phyloP scores from a whole-genome alignment of 2,113 vertebrate species.

The Aspiorhynchus laticeps region DNA sequence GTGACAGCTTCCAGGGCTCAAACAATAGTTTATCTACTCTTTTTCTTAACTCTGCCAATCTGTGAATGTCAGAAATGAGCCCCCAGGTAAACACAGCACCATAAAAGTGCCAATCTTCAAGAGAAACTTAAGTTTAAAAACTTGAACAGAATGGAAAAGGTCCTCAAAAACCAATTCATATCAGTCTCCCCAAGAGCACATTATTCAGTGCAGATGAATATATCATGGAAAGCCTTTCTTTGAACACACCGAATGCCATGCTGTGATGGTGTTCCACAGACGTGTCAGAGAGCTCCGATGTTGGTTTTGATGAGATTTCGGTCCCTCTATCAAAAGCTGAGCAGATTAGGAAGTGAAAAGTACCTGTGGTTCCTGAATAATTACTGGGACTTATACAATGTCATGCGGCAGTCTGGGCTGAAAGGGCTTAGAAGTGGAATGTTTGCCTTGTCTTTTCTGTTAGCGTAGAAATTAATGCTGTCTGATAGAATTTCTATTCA shows the following conservation, averaged over 20 bases:
- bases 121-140: conserved; percentile 9
- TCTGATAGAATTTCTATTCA: conserved; percentile 54
- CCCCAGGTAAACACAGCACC: neutral
- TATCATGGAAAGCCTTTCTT: conserved; percentile 47
- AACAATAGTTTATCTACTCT: neutral
- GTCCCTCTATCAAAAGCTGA: conserved; percentile 65
- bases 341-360: conserved; percentile 54
- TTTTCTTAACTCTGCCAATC: neutral
- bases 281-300: conserved; percentile 36
- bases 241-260: conserved; percentile 41
- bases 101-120: conserved; percentile 22
- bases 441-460: conserved; percentile 58
- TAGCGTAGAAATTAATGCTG: conserved; percentile 13
- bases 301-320: conserved; percentile 58
- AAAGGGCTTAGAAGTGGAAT: conserved; percentile 69
- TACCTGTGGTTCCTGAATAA: conserved; percentile 69
- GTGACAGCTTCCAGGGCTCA: neutral
- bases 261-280: conserved; percentile 7
- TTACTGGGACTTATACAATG: conserved; percentile 68
- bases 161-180: neutral
- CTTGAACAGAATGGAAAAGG: neutral
- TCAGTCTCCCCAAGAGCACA: conserved; percentile 38
- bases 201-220: conserved; percentile 51
- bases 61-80: neutral
- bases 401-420: conserved; percentile 63